Percentiles rank a stretch among this genome's conserved stretches.
phyloP scores from a whole-genome alignment of 2,888 invertebrate genomes.

The Campaea margaritaria region DNA sequence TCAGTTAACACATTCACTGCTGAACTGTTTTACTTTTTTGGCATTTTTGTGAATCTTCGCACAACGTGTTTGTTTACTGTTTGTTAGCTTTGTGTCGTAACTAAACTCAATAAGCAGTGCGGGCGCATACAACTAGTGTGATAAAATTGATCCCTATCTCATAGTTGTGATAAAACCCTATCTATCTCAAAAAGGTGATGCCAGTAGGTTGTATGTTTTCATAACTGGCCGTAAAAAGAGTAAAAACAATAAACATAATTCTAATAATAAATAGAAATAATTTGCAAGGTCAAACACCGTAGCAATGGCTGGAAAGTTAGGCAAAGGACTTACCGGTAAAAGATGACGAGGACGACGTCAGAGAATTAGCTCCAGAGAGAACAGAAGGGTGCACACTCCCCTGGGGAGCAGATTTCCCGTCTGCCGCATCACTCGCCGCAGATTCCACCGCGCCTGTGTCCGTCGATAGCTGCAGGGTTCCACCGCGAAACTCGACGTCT shows the following conservation, averaged over 20 bases:
- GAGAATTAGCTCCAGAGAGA: slow-evolving; percentile 76
- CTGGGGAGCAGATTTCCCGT: slow-evolving; percentile 55
- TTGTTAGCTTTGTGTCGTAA: too few relatives aligned
- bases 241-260: neutral
- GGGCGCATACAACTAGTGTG: too few relatives aligned
- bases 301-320: too few relatives aligned
- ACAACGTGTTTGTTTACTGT: too few relatives aligned
- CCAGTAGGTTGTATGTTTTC: neutral
- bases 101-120: too few relatives aligned
- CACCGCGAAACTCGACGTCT: slow-evolving; percentile 85
- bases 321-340: slow-evolving; percentile 70
- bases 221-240: neutral
- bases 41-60: too few relatives aligned
- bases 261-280: too few relatives aligned
- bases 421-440: slow-evolving; percentile 55
- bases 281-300: slow-evolving; percentile 5
- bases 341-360: slow-evolving; percentile 76
- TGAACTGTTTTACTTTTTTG: too few relatives aligned
- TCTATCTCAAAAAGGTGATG: too few relatives aligned
- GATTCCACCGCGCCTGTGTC: slow-evolving; percentile 56
- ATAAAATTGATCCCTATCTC: too few relatives aligned
- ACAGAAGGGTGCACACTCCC: slow-evolving; percentile 71
- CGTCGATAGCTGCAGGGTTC: slow-evolving; percentile 77
- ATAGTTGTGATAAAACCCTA: too few relatives aligned
- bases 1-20: too few relatives aligned